Conservation (phyloP, 2,888 invertebrate genomes). For the Cremastinae sp. region DNA sequence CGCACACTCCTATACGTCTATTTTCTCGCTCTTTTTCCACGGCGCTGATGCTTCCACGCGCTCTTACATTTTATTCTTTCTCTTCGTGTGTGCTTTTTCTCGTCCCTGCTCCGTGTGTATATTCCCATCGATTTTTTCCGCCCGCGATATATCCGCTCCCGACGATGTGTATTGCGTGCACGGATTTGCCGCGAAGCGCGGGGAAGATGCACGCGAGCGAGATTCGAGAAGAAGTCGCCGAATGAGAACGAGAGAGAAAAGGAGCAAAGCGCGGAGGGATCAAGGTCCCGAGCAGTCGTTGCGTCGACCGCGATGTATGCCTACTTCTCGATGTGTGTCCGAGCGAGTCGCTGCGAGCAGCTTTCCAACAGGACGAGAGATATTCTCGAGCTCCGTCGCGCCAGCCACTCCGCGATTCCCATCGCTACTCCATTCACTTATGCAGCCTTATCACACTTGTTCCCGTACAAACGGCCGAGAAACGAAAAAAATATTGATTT, state of each 20-base stretch:
- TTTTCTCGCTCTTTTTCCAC: conserved; percentile 1
- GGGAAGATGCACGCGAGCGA: conserved; percentile 51
- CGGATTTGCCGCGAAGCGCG: conserved; percentile 56
- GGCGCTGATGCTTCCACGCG: conserved; percentile 15
- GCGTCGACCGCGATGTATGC: not conserved
- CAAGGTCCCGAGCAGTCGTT: conserved; percentile 59
- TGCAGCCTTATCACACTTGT: no score
- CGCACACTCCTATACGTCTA: not conserved
- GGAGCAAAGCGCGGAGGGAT: conserved; percentile 48
- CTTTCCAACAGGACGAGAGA: no score
- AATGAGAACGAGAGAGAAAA: conserved; percentile 33
- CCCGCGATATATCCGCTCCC: not conserved
- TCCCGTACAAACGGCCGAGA: no score
- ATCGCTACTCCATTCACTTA: no score
- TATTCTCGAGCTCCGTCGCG: no score
- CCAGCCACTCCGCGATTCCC: no score
- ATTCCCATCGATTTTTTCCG: not conserved
- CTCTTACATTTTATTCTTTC: no score
- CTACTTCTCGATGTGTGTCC: not conserved
- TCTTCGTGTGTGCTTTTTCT: no score
- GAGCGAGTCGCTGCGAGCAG: no score
- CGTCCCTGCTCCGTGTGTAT: no score
- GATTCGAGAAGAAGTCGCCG: conserved; percentile 32
- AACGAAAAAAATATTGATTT: no score
- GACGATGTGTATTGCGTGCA: conserved; percentile 36